Conservation (phyloP, 2,113 vertebrate species). For the Oreocharis arfaki region DNA sequence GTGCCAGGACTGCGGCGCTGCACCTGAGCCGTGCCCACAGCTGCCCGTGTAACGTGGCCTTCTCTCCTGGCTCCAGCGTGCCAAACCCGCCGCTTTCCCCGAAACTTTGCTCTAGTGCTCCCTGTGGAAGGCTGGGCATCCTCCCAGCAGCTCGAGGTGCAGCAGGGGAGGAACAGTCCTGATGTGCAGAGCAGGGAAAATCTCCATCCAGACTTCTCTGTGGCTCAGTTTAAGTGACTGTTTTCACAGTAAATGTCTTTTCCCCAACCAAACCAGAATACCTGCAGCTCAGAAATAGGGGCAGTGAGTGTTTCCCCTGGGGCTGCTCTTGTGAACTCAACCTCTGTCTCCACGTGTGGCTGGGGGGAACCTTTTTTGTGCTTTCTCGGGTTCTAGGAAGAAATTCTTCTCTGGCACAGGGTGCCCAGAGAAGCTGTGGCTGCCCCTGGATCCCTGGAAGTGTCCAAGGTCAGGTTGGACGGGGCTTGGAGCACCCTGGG, state of each 20-base stretch:
- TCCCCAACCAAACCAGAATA: fast-evolving
- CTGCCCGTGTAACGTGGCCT: fast-evolving
- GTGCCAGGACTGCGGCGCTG: fast-evolving
- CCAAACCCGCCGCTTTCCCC: not conserved
- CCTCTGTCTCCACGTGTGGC: fast-evolving
- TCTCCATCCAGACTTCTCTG: not conserved
- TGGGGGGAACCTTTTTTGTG: not conserved
- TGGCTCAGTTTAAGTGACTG: fast-evolving
- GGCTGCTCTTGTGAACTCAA: not conserved
- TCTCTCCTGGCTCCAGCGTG: fast-evolving
- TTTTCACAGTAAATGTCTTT: not conserved
- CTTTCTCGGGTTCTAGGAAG: fast-evolving
- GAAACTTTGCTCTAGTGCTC: not conserved
- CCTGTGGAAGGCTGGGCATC: not conserved
- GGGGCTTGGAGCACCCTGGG: not conserved
- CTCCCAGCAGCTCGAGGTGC: not conserved
- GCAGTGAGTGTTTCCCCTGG: fast-evolving
- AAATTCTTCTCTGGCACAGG: not conserved
- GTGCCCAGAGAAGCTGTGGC: not conserved
- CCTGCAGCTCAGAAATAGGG: fast-evolving
- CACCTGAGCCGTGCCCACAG: not conserved
- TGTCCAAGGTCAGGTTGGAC: not conserved
- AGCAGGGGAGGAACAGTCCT: not conserved
- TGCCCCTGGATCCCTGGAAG: not conserved
- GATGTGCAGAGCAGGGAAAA: not conserved